Percentiles rank a stretch among this genome's conserved stretches.
These are phyloP conservation scores for Uropsilus gracilis DNA, from an alignment of 2,113 vertebrate genomes.

Conservation along the genomic window DNA sequence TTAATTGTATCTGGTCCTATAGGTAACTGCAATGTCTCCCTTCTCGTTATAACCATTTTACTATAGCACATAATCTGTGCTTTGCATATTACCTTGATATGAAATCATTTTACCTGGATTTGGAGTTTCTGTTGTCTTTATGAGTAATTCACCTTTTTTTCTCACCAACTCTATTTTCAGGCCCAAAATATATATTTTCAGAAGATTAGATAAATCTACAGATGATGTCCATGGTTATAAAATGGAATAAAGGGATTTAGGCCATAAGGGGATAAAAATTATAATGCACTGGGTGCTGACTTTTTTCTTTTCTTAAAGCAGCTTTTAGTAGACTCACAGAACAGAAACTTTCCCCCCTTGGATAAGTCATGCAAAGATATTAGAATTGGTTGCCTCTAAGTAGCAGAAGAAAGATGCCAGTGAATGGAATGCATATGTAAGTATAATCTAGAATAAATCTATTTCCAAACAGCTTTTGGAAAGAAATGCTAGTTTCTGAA, in stretches of 20 bases:
- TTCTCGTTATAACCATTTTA: background rate
- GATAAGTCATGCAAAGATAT: background rate
- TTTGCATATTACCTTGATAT: background rate
- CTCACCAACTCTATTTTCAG: background rate
- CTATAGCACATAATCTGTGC: background rate
- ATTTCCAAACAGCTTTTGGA: conserved; percentile 21
- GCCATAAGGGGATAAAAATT: conserved; percentile 29
- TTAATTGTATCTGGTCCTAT: background rate
- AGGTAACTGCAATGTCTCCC: background rate
- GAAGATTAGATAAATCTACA: background rate
- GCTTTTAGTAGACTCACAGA: conserved; percentile 17
- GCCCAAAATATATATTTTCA: background rate
- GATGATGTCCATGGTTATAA: background rate
- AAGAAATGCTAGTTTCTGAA: conserved; percentile 48
- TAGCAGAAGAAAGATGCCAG: conserved; percentile 39
- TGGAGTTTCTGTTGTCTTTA: background rate
- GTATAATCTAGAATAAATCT: conserved; percentile 51
- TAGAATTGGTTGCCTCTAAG: conserved; percentile 6
- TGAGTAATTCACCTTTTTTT: background rate
- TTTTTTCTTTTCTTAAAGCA: conserved; percentile 63
- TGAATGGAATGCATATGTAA: conserved; percentile 31
- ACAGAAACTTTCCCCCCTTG: background rate
- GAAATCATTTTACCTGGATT: background rate
- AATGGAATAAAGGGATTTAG: background rate
- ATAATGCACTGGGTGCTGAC: background rate